Base-by-base conservation (phyloP, 2,888 invertebrate genomes). In the Ophioninae sp. region DNA sequence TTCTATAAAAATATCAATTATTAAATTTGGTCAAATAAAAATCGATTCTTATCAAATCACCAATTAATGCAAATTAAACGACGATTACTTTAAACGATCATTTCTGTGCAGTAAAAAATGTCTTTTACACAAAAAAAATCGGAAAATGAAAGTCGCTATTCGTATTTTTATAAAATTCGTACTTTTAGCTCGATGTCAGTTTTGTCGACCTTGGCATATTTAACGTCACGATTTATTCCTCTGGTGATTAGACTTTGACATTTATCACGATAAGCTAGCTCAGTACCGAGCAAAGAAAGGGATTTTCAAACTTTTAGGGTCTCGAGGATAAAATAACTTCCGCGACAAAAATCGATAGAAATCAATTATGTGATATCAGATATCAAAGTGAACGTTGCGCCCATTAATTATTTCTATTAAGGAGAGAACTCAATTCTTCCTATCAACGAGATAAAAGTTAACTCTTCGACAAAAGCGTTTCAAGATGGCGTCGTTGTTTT, bases 211-310 rank as follows among this genome's bases (percentile, higher is more conserved):
- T 93, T 91, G 51, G 93, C 92, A 89, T 94, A 94, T 37, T 95
- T 88, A 91, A 94, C 92, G 91, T 96, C 96, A 89, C 95, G 95
- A 83, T 95, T 90, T 58, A 95, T 91, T 20, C 94, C 95, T 79
- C 93, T 94, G 7, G 93, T 93, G 80, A 96, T 95, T 67, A 95
- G 93, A 82, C 94, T 93, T 89, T 95, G 95, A 93, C 95, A 95
- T 85, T 94, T 93, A 0, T 65, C 10, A 0, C 6, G 30, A 30
- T 8, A 79, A 8, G 6, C 68, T 13, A 81, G 41, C 30, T 37
- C 95, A 78, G 93, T 93, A 78, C 94, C 89, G 80, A 95, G 93
- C 86, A 94, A 91, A 87, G 93, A 94, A 17, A 95, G 85, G 2
- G 94, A 93, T 89, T 94, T 95, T 83, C 94, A 94, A 65, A 95